Evolutionary conservation across 2,888 invertebrate genomes (phyloP).

Genomic region (Leptura quadrifasciata): DNA sequence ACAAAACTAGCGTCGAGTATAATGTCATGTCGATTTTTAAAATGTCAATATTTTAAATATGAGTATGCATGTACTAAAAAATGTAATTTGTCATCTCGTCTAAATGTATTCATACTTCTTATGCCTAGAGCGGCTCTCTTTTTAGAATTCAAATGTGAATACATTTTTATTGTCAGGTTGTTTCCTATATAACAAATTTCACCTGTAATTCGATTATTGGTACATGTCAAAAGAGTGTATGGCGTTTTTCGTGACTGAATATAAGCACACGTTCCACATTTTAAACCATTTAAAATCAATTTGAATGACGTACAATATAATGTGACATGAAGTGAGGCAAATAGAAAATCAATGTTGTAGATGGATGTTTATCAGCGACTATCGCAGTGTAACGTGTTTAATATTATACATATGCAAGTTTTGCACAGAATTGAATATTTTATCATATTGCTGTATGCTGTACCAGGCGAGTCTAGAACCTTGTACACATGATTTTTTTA

Average conservation of each 20-base stretch:
- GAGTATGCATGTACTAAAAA: too few relatives aligned
- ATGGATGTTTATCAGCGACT: slow-evolving; percentile 28
- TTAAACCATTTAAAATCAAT: slow-evolving; percentile 33
- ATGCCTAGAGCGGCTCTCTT: neutral
- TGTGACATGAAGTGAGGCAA: slow-evolving; percentile 34
- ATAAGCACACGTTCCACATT: slow-evolving; percentile 31
- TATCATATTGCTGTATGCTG: neutral
- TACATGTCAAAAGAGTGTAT: slow-evolving; percentile 32
- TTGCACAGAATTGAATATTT: neutral
- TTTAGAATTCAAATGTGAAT: neutral
- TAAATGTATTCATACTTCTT: neutral
- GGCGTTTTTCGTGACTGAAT: slow-evolving; percentile 25
- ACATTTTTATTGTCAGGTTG: slow-evolving; percentile 16
- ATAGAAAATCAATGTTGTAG: slow-evolving; percentile 34
- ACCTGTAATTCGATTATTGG: slow-evolving; percentile 33
- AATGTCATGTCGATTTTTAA: too few relatives aligned
- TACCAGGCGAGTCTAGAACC: too few relatives aligned
- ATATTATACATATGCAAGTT: neutral
- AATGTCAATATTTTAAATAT: too few relatives aligned
- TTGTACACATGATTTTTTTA: too few relatives aligned
- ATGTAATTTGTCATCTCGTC: neutral
- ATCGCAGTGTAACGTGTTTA: slow-evolving; percentile 2
- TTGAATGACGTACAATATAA: slow-evolving; percentile 34
- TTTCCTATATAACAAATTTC: slow-evolving; percentile 20
- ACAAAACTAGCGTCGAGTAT: too few relatives aligned